Evolutionary conservation across 1,140 invertebrate genomes (phyloP).

Genomic region (Bombus confusus): DNA sequence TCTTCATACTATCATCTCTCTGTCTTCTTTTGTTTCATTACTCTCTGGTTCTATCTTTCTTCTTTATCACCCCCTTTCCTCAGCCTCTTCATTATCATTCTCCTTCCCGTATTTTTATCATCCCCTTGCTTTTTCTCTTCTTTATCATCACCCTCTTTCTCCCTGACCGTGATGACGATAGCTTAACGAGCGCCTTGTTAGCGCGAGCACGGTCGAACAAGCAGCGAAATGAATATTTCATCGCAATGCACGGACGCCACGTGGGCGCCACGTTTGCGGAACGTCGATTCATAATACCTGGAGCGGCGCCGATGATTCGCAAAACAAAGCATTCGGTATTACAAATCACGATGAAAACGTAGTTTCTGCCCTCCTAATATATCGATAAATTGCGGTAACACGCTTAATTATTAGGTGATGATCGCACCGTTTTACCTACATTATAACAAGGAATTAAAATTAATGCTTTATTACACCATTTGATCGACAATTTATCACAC

Average conservation of each 20-base stretch:
- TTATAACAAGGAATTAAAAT: not conserved
- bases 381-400: not conserved
- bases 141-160: constrained; percentile 18
- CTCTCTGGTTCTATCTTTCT: not conserved
- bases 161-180: constrained; percentile 46
- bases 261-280: constrained; percentile 49
- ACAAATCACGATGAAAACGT: not conserved
- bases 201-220: constrained; percentile 53
- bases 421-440: not conserved
- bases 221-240: constrained; percentile 59
- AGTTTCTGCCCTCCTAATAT: not conserved
- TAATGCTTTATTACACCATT: too few species aligned
- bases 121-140: not conserved
- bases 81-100: not conserved
- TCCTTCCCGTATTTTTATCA: not conserved
- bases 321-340: constrained; percentile 3
- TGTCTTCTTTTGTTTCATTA: not conserved
- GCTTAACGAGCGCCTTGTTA: constrained; percentile 59
- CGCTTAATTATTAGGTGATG: not conserved
- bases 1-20: not conserved
- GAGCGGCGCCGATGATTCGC: constrained; percentile 18
- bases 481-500: too few species aligned
- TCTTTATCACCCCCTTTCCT: not conserved
- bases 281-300: constrained; percentile 42
- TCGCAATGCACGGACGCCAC: constrained; percentile 48